Base-by-base conservation (phyloP, 2,888 invertebrate species). In the Ctenicera cuprea region DNA sequence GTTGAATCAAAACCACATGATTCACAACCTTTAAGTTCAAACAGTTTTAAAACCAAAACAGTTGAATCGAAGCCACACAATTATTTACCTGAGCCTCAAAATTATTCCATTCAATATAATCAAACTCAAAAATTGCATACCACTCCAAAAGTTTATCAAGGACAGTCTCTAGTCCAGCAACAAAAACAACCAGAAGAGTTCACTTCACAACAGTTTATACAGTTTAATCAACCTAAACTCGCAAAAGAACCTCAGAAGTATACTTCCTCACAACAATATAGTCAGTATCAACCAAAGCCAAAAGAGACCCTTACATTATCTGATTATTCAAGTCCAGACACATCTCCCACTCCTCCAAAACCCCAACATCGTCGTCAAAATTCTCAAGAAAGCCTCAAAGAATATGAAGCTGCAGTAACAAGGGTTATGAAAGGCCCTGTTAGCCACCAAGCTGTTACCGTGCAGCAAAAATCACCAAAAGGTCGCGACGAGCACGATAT, bases 361-460 rank as follows among this genome's bases (percentile, higher is more conserved):
- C 82, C 82, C 5, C 82, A 81, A 45, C 80, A 83, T 8, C 78
- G 83, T 30, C 79, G 81, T 4, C 86, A 86, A 79, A 66, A 78
- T 4, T 86, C 86, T 0, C 80, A 80, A 20, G 87, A 87, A 54
- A 85, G 85, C 67, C 63, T 86, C 3, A 83, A 86, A 64, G 87
- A 87, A 78, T 92, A 93, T 82, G 89, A 89, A 71, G 91, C 93
- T 74, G 91, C 92, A 74, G 89, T 89, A 61, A 89, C 91, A 57
- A 92, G 91, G 82, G 94, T 94, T n/a, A 94, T 94, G 94, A 89
- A 90, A 62, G 94, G 92, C 0, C 94, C 94, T 0, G 91, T 93
- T 73, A 90, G 91, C 72, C 94, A 94, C 82, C 91, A 92, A 77
- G 94, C 94, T 38, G 92, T 93, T 14, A 91, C 92, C 16, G 88